Base-by-base conservation (phyloP, 1,140 invertebrate genomes). In the Rhagoletis pomonella region DNA sequence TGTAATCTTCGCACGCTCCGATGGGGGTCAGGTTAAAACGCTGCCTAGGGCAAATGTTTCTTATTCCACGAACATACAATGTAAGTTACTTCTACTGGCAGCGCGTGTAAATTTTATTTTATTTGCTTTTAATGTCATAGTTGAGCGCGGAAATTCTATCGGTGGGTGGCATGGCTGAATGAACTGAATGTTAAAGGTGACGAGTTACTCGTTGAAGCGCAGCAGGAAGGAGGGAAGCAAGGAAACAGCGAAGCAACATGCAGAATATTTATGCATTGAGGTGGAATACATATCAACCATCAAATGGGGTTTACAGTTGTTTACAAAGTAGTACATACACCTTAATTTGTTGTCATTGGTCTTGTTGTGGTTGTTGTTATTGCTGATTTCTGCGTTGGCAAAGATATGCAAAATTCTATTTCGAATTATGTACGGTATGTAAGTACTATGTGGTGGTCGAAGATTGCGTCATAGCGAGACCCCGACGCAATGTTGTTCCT, bases 41-140 rank as follows among this genome's bases (percentile, higher is more conserved):
- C 9, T n/a, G 17, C 5, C 12, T 14, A 44, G 17, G 39, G 67
- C 44, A 42, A 73, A 73, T 44, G 42, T 44, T 42, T 73, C 67
- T 44, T 73, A 73, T 73, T 73, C 42, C 67, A 73, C 14, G 10
- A 10, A 59, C 12, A 59, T 62, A 62, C 17, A n/a, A 62, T 62
- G 17, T 62, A 14, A 47, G 17, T n/a, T 73, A 73, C 42, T 44
- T 44, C 17, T 39, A 42, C 67, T 14, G 42, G 4, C 64, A 17
- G 44, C 44, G 39, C 12, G 39, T 44, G 67, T 47, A 73, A 73
- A 73, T 44, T 73, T 47, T 42, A 73, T 73, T 47, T 73, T 73
- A 73, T 73, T 73, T 73, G 67, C 44, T 73, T 73, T 73, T 73
- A 73, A 73, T 73, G 44, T 73, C 67, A 73, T 73, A 73, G 67